Percentiles rank a stretch among this genome's conserved stretches.
Evolutionary conservation across 2,888 invertebrate species (phyloP).

Genomic region (Tiphia femorata): DNA sequence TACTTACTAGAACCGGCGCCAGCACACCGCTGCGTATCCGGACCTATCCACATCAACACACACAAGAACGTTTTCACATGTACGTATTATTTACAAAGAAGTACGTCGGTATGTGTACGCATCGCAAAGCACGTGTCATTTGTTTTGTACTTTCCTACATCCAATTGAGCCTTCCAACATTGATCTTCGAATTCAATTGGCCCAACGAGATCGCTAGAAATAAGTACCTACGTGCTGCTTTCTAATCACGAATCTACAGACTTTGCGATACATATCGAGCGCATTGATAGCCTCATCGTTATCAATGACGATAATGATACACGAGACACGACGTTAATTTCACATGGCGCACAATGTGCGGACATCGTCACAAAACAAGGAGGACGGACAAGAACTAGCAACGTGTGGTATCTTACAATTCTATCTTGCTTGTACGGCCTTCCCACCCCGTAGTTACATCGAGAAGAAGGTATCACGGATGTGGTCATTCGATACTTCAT

Average conservation of each 20-base stretch:
- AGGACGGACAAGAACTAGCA: constrained; percentile 22
- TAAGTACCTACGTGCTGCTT: no score
- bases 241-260: no score
- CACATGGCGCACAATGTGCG: constrained; percentile 26
- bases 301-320: not conserved
- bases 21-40: constrained; percentile 73
- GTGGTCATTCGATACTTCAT: no score
- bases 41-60: constrained; percentile 71
- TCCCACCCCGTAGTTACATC: no score
- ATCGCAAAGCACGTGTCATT: not conserved
- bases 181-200: no score
- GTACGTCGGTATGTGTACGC: no score
- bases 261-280: constrained; percentile 28
- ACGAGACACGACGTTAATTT: constrained; percentile 14
- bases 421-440: no score
- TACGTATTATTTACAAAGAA: constrained; percentile 65
- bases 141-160: not conserved
- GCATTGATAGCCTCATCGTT: not conserved
- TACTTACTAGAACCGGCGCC: constrained; percentile 75
- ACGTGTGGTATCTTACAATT: no score
- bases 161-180: no score
- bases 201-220: no score
- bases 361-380: constrained; percentile 21
- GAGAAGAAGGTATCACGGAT: no score
- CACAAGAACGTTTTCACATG: constrained; percentile 65